These are phyloP conservation scores for Rhineura floridana DNA, from an alignment of 2,113 vertebrate species.

Conservation along the genomic window DNA sequence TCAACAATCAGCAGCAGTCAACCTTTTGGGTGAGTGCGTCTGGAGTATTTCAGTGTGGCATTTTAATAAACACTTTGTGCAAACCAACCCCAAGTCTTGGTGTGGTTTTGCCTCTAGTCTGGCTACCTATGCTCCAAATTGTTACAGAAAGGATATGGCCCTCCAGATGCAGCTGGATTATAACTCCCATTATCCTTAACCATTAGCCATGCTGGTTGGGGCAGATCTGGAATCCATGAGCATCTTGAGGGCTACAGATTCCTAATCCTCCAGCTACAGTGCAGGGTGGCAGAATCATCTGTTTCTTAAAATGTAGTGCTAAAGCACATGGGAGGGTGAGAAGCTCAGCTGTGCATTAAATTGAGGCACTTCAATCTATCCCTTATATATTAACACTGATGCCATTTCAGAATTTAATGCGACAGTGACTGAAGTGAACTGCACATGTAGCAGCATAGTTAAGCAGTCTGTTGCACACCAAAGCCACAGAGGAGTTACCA, in stretches of 20 bases:
- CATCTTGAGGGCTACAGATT: no score
- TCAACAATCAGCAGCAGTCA: neutral
- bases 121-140: neutral
- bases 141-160: neutral
- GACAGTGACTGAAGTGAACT: neutral
- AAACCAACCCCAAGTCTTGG: neutral
- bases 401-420: neutral
- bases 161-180: neutral
- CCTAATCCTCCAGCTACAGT: neutral
- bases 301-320: neutral
- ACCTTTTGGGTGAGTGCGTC: neutral
- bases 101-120: neutral
- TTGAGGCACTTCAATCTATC: neutral
- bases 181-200: neutral
- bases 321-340: neutral
- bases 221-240: neutral
- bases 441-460: neutral
- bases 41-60: neutral
- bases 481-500: neutral
- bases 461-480: neutral
- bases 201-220: neutral
- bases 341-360: neutral
- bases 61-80: neutral
- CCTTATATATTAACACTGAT: neutral
- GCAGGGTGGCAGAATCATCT: neutral